Percentiles rank a stretch among this genome's conserved stretches.
Conservation (phyloP, 2,113 vertebrate genomes). For the Triplophysa tibetana region DNA sequence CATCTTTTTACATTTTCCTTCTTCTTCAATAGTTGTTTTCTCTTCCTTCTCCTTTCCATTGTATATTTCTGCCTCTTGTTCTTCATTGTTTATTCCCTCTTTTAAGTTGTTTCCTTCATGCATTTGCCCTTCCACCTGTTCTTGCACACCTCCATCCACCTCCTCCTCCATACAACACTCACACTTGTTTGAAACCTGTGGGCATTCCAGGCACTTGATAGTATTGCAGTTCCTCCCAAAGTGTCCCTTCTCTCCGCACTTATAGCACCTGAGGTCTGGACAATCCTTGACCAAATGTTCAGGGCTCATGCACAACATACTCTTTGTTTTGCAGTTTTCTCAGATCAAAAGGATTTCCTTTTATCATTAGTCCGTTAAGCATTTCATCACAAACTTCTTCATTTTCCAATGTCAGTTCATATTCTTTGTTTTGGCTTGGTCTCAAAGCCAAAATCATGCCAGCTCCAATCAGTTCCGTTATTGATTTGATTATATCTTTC, state of each 20-base stretch:
- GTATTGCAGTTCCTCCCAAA: background rate
- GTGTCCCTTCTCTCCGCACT: background rate
- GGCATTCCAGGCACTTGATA: background rate
- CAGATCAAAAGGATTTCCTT: too few relatives aligned
- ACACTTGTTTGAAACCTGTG: background rate
- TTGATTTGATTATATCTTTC: too few relatives aligned
- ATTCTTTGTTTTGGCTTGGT: too few relatives aligned
- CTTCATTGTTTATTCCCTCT: background rate
- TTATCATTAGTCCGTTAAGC: too few relatives aligned
- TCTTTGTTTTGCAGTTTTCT: too few relatives aligned
- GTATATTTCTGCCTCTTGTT: background rate
- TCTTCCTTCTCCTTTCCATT: background rate
- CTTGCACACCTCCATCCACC: background rate
- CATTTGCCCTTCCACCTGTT: background rate
- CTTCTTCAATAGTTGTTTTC: background rate
- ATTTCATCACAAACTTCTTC: too few relatives aligned
- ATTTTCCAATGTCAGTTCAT: too few relatives aligned
- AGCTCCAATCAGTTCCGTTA: too few relatives aligned
- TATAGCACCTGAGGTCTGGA: background rate
- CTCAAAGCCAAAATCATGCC: too few relatives aligned
- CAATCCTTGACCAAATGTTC: background rate
- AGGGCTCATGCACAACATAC: too few relatives aligned
- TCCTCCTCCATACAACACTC: background rate
- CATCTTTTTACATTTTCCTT: rapidly evolving
- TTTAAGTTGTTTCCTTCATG: background rate